phyloP scores from a whole-genome alignment of 2,797 vertebrate genomes.

The Mormyrus proboscirostris region DNA sequence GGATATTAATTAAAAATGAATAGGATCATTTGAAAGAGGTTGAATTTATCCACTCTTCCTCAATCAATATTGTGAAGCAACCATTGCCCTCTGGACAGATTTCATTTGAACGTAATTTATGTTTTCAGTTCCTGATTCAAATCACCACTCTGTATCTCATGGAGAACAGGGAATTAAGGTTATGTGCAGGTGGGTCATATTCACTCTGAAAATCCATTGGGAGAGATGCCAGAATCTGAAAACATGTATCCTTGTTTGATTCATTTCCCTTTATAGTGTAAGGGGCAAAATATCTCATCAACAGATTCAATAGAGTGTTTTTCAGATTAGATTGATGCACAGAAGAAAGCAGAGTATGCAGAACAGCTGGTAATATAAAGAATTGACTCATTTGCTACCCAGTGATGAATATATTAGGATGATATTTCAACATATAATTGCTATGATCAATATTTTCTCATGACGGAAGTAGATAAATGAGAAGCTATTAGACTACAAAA shows the following conservation, averaged over 20 bases:
- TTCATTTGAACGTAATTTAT: background rate
- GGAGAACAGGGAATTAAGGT: background rate
- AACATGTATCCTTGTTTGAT: slow-evolving; percentile 9
- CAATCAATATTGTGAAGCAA: slow-evolving; percentile 38
- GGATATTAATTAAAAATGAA: slow-evolving; percentile 35
- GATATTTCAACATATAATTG: slow-evolving; percentile 10
- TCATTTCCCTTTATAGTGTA: background rate
- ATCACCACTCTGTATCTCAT: background rate
- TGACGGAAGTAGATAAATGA: background rate
- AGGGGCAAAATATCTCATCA: background rate
- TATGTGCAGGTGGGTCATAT: slow-evolving; percentile 17
- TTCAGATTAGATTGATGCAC: background rate
- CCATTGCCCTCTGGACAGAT: slow-evolving; percentile 7
- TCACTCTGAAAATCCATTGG: slow-evolving; percentile 24
- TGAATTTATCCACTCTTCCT: slow-evolving; percentile 21
- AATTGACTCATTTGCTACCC: background rate
- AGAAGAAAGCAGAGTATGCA: background rate
- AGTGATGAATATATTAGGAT: slow-evolving; percentile 23
- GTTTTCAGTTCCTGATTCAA: background rate
- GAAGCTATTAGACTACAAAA: background rate
- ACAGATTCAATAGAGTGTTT: background rate
- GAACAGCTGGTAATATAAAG: slow-evolving; percentile 10
- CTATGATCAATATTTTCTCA: background rate
- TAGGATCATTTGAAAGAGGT: slow-evolving; percentile 20
- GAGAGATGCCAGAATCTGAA: background rate